phyloP scores from a whole-genome alignment of 64 coral and sea anemone genomes.

The Montipora cactus region DNA sequence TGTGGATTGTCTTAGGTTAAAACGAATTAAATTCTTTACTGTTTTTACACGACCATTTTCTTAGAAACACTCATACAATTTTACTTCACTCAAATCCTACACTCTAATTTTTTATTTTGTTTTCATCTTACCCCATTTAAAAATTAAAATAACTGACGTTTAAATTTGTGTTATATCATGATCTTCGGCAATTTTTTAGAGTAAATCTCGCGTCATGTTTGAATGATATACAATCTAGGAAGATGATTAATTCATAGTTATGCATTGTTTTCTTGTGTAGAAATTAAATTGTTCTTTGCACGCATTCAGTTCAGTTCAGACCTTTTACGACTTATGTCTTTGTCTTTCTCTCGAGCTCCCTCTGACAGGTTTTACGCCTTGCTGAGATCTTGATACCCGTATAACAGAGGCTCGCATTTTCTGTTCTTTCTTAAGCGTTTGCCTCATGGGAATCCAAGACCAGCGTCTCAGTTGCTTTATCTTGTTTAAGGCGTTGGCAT shows the following conservation, averaged over 20 bases:
- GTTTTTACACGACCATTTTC: no score
- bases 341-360: not conserved
- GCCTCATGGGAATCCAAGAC: no score
- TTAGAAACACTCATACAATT: no score
- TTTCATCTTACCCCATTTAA: no score
- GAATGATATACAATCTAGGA: not conserved
- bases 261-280: not conserved
- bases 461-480: not conserved
- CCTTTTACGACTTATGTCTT: not conserved
- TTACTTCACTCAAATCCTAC: no score
- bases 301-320: not conserved
- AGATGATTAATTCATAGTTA: not conserved
- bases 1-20: not conserved
- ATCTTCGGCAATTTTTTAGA: no score
- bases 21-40: not conserved
- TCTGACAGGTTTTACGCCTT: not conserved
- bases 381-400: no score
- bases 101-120: no score
- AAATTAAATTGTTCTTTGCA: not conserved
- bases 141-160: no score
- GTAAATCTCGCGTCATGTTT: not conserved
- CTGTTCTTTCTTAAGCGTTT: no score
- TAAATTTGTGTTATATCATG: no score
- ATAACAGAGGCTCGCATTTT: not conserved
- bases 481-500: not conserved